These are phyloP conservation scores for Drosophila monieri DNA, from an alignment of 2,888 invertebrate genomes.

Conservation along the genomic window DNA sequence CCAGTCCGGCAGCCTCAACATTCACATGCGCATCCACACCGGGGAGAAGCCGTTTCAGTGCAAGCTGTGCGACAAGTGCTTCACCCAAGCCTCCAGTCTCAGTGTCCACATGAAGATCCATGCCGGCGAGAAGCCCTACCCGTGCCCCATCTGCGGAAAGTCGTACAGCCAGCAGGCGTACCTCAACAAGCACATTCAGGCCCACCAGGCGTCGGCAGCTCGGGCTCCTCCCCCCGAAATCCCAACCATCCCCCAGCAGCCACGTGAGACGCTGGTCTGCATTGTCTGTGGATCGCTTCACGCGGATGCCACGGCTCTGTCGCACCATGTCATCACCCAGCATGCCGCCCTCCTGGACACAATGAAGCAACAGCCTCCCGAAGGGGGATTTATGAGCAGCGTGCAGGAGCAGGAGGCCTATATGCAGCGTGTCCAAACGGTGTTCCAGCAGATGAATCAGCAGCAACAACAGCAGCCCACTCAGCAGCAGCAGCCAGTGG, in stretches of 20 bases:
- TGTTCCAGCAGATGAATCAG: conserved; percentile 71
- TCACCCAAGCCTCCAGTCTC: conserved; percentile 83
- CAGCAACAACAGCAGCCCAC: conserved; percentile 48
- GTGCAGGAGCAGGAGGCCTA: conserved; percentile 72
- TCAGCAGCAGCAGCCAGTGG: conserved; percentile 46
- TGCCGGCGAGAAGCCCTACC: conserved; percentile 81
- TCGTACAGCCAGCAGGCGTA: conserved; percentile 83
- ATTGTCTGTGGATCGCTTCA: conserved; percentile 83
- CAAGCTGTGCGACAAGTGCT: conserved; percentile 83
- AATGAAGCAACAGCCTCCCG: conserved; percentile 60
- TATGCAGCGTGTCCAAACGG: conserved; percentile 68
- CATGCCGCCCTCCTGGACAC: conserved; percentile 81
- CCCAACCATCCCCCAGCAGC: conserved; percentile 11
- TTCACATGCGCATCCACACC: conserved; percentile 84
- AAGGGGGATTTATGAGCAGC: conserved; percentile 13
- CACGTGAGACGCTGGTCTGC: conserved; percentile 77
- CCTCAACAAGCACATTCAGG: conserved; percentile 82
- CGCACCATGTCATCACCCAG: conserved; percentile 80
- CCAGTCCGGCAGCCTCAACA: conserved; percentile 83
- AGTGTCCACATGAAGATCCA: conserved; percentile 84
- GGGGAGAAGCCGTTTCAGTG: conserved; percentile 84
- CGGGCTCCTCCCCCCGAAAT: not conserved
- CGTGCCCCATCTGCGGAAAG: conserved; percentile 82
- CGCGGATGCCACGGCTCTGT: conserved; percentile 80
- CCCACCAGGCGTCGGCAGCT: conserved; percentile 56